Evolutionary conservation across 2,113 vertebrate genomes (phyloP).

Genomic region (Phocoena phocoena): DNA sequence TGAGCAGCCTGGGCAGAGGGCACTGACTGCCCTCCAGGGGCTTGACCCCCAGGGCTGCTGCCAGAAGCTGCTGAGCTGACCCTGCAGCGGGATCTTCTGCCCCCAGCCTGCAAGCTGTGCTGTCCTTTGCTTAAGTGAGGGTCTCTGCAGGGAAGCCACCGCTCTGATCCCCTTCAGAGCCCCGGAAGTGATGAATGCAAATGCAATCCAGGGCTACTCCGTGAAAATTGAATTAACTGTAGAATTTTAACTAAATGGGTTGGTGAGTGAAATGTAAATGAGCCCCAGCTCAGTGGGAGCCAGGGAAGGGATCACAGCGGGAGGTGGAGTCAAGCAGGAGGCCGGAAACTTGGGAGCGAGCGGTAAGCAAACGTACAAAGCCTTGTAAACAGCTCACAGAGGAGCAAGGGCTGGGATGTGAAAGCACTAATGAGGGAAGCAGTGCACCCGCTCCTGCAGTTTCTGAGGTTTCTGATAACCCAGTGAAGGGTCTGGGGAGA

Average conservation of each 20-base stretch:
- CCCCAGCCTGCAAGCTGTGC: not conserved
- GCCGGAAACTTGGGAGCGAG: slow-evolving; percentile 13
- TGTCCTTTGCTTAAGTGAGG: not conserved
- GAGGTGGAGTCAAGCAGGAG: slow-evolving; percentile 49
- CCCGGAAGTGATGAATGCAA: slow-evolving; percentile 61
- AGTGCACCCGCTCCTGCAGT: not conserved
- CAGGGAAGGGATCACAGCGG: slow-evolving; percentile 58
- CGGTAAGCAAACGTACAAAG: slow-evolving; percentile 17
- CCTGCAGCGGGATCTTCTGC: not conserved
- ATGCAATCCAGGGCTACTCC: slow-evolving; percentile 52
- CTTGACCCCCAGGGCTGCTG: not conserved
- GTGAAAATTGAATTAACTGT: slow-evolving; percentile 73
- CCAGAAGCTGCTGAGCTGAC: not conserved
- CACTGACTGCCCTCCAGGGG: not conserved
- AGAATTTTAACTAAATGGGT: slow-evolving; percentile 76
- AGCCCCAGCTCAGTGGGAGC: slow-evolving; percentile 44
- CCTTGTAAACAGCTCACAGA: not conserved
- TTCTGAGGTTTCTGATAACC: not conserved
- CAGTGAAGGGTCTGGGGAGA: not conserved
- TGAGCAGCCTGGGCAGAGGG: not conserved
- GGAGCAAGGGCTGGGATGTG: not conserved
- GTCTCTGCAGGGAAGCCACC: slow-evolving; percentile 4
- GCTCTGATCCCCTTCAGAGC: slow-evolving; percentile 18
- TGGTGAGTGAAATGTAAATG: slow-evolving; percentile 74
- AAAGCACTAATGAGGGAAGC: not conserved